Conservation (phyloP, 2,888 invertebrate genomes). For the Lasius platythorax region DNA sequence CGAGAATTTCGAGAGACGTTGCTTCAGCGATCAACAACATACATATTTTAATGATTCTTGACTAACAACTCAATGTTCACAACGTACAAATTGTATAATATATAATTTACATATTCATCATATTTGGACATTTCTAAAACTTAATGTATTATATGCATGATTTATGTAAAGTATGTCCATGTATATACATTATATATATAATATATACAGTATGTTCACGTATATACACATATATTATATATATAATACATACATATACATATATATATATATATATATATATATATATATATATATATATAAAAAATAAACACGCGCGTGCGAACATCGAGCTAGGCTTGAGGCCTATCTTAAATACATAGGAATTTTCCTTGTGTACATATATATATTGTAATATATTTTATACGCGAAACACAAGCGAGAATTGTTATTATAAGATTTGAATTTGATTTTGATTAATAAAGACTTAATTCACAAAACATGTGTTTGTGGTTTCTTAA, state of each 20-base stretch:
- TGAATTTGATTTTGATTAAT: constrained; percentile 77
- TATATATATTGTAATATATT: constrained; percentile 84
- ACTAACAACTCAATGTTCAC: constrained; percentile 56
- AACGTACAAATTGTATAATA: constrained; percentile 64
- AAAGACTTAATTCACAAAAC: constrained; percentile 74
- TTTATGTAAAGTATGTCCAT: constrained; percentile 4
- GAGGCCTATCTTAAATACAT: constrained; percentile 75
- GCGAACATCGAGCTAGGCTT: constrained; percentile 79
- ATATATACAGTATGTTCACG: too few relatives aligned
- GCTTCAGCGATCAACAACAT: constrained; percentile 38
- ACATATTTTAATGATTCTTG: constrained; percentile 27
- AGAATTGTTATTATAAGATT: constrained; percentile 79
- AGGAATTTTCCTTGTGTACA: constrained; percentile 76
- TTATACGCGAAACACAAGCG: constrained; percentile 79
- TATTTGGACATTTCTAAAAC: constrained; percentile 60
- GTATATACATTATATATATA: constrained; percentile 53
- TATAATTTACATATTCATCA: constrained; percentile 50
- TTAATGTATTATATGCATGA: constrained; percentile 65
- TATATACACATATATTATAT: too few relatives aligned
- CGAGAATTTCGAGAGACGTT: constrained; percentile 25
- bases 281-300: too few relatives aligned
- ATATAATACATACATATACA: constrained; percentile 35
- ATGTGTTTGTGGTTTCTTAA: neutral
- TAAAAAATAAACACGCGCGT: constrained; percentile 58
- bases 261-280: constrained; percentile 60